Evolutionary conservation across 64 coral and sea anemone genomes (phyloP), one percentile per base, ranked within the genome.

Genomic region (Pocillopora verrucosa): DNA sequence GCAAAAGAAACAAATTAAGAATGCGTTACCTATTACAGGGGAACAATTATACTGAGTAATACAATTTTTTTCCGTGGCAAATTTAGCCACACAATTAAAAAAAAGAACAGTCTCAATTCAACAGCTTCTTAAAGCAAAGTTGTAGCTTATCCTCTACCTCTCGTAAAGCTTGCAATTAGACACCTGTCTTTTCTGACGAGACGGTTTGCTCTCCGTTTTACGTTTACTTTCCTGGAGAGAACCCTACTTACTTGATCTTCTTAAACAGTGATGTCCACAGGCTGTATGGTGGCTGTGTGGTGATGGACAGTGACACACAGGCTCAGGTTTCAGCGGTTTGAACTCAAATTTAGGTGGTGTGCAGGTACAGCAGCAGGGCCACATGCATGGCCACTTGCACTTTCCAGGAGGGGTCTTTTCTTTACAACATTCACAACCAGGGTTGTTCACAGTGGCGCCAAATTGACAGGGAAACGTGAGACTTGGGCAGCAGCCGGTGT

Each of bases 381-480:
- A 92, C 90, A 92, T 73, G 64, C 90, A 92, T 61, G 90, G 90
- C 90, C 90, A 92, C 64, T 92, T 92, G 90, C 90, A 92, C 77
- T 92, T 87, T 62, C 86, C 86, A 13, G 90, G 90, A 1, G 90
- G 90, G 26, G 90, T 86, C 56, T 84, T 84, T 56, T 92, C 90
- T 56, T 86, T 76, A 60, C 90, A 92, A 57, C 90, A 92, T 79
- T 92, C 90, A 60, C 90, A 92, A 16, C 75, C 61, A 34, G 90
- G 90, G 26, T 92, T 92, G 36, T 92, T 92, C 16, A 92, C 90
- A 77, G 82, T 87, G 41, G 90, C 90, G 15, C 90, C 90, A 65
- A 92, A 92, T n/a, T 61, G 76, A 74, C 90, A 92, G 41, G 90
- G 90, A 56, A 92, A 92, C 26, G 90, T 92, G 19, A 92, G 82